A percentile compares a stretch with the other conserved stretches of the same genome.
Conservation (phyloP, 2,888 invertebrate species). For the Cataglyphis rosenhaueri region DNA sequence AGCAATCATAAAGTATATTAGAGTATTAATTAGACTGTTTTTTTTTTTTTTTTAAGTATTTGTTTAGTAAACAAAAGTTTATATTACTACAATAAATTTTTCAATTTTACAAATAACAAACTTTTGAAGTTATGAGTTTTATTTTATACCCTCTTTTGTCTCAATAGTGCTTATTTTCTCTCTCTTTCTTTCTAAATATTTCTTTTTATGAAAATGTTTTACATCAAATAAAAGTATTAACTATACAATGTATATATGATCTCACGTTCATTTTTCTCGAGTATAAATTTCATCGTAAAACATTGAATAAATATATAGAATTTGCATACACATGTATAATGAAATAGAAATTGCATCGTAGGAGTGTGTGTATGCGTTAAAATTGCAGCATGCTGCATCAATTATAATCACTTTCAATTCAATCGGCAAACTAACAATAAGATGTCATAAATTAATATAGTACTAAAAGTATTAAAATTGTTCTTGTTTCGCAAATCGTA, state of each 20-base stretch:
- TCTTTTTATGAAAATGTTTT: no score
- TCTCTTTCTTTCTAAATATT: no score
- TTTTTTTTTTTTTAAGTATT: not conserved
- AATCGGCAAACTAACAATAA: not conserved
- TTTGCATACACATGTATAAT: not conserved
- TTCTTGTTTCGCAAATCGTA: not conserved
- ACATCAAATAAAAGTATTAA: no score
- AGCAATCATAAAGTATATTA: not conserved
- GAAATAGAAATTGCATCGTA: not conserved
- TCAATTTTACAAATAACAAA: no score
- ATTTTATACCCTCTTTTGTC: no score
- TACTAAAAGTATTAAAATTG: not conserved
- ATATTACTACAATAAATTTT: no score
- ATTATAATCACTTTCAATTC: not conserved
- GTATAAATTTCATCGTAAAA: not conserved
- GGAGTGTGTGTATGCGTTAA: not conserved
- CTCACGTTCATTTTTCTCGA: no score
- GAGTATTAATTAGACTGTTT: not conserved
- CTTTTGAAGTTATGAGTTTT: no score
- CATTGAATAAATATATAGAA: not conserved
- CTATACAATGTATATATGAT: no score
- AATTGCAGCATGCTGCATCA: no score
- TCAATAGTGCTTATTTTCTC: no score
- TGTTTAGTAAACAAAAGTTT: not conserved
- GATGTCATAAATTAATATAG: slow-evolving; percentile 4